Evolutionary conservation across 2,113 vertebrate species (phyloP), one percentile per base, ranked within the genome.

Genomic region (Pollachius pollachius): DNA sequence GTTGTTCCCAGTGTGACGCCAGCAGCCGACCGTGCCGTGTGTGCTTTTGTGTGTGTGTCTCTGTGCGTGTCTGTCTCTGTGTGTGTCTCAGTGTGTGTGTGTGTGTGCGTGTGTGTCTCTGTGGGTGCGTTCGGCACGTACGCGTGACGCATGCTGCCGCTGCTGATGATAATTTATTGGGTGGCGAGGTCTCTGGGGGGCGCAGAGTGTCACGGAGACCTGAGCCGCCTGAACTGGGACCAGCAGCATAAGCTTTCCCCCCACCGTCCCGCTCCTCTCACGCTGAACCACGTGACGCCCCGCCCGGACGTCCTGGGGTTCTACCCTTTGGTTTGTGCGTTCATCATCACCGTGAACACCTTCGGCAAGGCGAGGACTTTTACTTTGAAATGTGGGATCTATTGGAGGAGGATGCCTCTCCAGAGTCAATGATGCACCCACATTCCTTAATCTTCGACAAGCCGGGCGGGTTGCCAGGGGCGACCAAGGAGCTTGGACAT

Each of bases 131-230:
- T 4, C 6, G 30, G 19, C n/a, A 52, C 25, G 68, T 25, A 21
- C 23, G 59, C 25, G 18, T 70, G 67, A 23, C 23, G 23, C 76
- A 83, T 72, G 64, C 77, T 84, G 80, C 74, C 83, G 87, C 88
- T 91, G 90, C 92, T 93, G 90, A n/a, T 92, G 91, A 93, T 96
- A 95, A 98, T 93, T 96, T 96, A 96, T 96, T 95, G 80, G 76
- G 74, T 76, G 75, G 68, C 15, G 65, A 88, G 75, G 80, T 34
- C 30, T 34, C 30, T 34, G 30, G 30, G 6, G 23, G 23, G 23
- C 23, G 23, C 23, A 23, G 23, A 23, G 23, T 23, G 23, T 23
- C 23, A 23, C 23, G 23, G 23, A 23, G 23, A 23, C 23, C 23
- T 23, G 23, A 23, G 23, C 23, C 23, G 23, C 23, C 23, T 23